Conservation (phyloP, 1,140 invertebrate species). For the Lordiphosa clarofinis region DNA sequence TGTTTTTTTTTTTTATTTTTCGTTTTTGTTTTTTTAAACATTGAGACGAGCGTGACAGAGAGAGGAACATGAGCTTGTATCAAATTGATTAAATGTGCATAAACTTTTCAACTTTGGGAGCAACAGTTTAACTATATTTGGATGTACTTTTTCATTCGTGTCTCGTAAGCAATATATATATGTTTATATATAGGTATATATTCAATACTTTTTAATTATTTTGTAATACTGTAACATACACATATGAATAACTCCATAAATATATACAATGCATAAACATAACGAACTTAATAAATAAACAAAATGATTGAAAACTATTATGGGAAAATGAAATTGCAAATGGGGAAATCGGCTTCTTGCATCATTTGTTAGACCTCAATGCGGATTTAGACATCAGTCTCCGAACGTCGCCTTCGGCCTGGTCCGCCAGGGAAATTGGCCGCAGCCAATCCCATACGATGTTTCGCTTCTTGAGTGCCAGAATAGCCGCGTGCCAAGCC, state of each 20-base stretch:
- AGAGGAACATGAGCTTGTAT: conserved; percentile 35
- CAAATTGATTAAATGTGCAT: conserved; percentile 27
- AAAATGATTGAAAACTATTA: conserved; percentile 9
- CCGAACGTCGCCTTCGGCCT: conserved; percentile 88
- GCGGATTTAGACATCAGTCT: conserved; percentile 77
- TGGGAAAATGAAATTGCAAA: conserved; percentile 24
- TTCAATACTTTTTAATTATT: conserved; percentile 31
- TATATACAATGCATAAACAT: conserved; percentile 56
- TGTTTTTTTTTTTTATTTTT: conserved; percentile 35
- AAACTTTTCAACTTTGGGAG: conserved; percentile 57
- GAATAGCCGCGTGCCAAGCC: conserved; percentile 92
- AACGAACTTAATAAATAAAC: conserved; percentile 11
- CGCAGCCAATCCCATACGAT: conserved; percentile 91
- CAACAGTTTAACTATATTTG: conserved; percentile 68
- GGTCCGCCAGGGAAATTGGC: conserved; percentile 93
- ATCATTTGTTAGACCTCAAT: conserved; percentile 14
- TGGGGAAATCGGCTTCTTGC: conserved; percentile 21
- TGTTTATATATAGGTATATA: conserved; percentile 19
- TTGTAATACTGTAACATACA: conserved; percentile 15
- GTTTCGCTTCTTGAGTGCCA: conserved; percentile 92
- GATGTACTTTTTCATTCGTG: conserved; percentile 16
- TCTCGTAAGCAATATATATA: conserved; percentile 9
- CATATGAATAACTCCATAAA: conserved; percentile 17
- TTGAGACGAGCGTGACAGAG: conserved; percentile 48
- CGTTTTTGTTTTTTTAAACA: conserved; percentile 21